Base-by-base conservation (phyloP, 1,140 invertebrate genomes). In the Drosophila guanche region DNA sequence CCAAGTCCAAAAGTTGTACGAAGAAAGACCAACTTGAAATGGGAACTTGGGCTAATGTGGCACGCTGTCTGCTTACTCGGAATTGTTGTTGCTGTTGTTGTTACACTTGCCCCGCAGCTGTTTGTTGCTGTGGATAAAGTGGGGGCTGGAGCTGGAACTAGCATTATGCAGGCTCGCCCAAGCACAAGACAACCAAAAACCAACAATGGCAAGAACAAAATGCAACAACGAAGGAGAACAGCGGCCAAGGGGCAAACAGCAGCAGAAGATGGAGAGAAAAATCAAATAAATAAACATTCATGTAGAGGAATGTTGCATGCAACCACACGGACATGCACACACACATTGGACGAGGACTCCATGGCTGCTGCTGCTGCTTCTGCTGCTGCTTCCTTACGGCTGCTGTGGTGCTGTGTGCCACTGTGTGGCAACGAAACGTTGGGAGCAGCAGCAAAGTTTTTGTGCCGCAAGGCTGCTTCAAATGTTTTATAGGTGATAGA, bases 401-500 rank as follows among this genome's bases (percentile, higher is more conserved):
- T 27, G 25, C 25, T 27, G 25, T 6, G 25, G 5, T 6, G 29
- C 29, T 37, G 33, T 12, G 33, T 7, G 16, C 16, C 16, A 20
- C 7, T 3, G 7, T 12, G 33, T 1, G 10, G 33, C 56, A 22
- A 52, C 16, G 51, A 55, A 33, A 10, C 42, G 16, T 10, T 37
- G 33, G 10, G 5, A 48, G 41, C 22, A 46, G 37, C 6, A 50
- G 51, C 29, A 55, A 83, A 83, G 72, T 61, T 80, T 83, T 70
- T 61, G 61, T 83, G 79, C 79, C 79, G 54, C 69, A 69, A 71
- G 79, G 69, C 79, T 66, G 74, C 69, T 70, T 81, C 69, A 85
- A 86, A 86, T 85, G 80, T 85, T 88, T 85, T 85, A 85, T 85
- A 85, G 80, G 80, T 85, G 80, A 85, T 85, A 80, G 81, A 88